Percentiles rank a stretch among this genome's conserved stretches.
Conservation (phyloP, 1,140 invertebrate species). For the Megalonaias nervosa region DNA sequence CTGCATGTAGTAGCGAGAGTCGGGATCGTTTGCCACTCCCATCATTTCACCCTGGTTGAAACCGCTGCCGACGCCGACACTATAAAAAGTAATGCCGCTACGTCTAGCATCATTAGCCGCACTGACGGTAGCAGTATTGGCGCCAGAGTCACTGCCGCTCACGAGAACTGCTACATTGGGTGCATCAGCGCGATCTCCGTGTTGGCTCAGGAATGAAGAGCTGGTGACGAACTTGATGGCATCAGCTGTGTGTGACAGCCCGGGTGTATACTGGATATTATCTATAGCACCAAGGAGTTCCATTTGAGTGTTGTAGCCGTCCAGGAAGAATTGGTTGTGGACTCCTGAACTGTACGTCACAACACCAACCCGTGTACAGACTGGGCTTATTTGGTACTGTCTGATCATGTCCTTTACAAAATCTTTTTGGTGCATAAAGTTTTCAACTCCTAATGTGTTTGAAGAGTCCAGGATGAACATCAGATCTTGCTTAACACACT, state of each 20-base stretch:
- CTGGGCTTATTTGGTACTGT: constrained; percentile 47
- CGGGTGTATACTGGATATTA: constrained; percentile 40
- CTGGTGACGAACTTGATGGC: constrained; percentile 50
- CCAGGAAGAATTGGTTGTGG: constrained; percentile 53
- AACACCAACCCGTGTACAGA: constrained; percentile 48
- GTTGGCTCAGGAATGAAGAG: constrained; percentile 46
- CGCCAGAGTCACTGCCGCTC: constrained; percentile 56
- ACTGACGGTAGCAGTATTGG: constrained; percentile 37
- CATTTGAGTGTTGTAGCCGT: constrained; percentile 36
- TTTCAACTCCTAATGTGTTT: constrained; percentile 48
- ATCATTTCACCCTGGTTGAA: constrained; percentile 44
- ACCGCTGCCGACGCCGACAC: constrained; percentile 60
- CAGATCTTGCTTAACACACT: constrained; percentile 58
- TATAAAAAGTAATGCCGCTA: constrained; percentile 55
- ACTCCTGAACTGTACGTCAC: constrained; percentile 49
- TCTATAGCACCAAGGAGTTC: constrained; percentile 44
- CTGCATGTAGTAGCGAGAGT: constrained; percentile 49
- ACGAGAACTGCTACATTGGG: constrained; percentile 61
- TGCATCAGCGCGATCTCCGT: constrained; percentile 55
- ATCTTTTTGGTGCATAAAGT: constrained; percentile 57
- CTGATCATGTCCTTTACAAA: constrained; percentile 59
- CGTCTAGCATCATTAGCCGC: constrained; percentile 44
- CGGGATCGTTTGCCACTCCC: constrained; percentile 46
- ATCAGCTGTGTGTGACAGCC: constrained; percentile 49
- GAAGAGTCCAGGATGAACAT: constrained; percentile 63